Evolutionary conservation across 2,113 vertebrate genomes (phyloP), one percentile per base, ranked within the genome.

Genomic region (Mustela nigripes): DNA sequence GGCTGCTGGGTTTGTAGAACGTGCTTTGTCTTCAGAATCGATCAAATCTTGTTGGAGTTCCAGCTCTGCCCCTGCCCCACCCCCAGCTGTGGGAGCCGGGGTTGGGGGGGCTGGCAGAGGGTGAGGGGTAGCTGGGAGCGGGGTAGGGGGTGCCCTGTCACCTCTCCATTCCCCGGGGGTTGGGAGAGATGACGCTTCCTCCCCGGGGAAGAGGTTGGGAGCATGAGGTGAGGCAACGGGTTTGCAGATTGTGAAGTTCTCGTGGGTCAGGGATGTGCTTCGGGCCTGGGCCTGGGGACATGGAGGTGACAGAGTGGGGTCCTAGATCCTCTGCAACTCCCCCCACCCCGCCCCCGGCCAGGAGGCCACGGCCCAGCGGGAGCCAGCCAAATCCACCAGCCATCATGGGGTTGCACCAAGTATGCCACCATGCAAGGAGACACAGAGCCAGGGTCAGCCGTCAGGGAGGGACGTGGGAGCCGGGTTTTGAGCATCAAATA

Each of bases 101-200:
- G 3, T 1, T 42, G 42, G 1, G 3, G 12, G 2, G 1, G 6
- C 6, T 1, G 11, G 24, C 0, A 5, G 16, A 1, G 5, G 11
- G 11, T 62, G n/a, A 0, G 6, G 11, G 28, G 31, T 9, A 60
- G 58, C 14, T 31, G 62, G 62, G 60, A 4, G 60, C 58, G 0
- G 58, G 58, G 21, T 9, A 2, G 3, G 11, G 22, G 28, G 18
- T 21, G 58, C 21, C 33, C 65, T 18, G 4, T 7, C 7, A 0
- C 5, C 12, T 65, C 53, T 18, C 2, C 12, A 21, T n/a, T 14
- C 15, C 48, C 33, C 21, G 6, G 53, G 65, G 53, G 11, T 16
- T 15, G 19, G 15, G 18, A 0, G 0, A 21, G 4, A 22, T 10
- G 39, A 58, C 0, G 1, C 2, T 42, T 42, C 73, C 19, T 60